Evolutionary conservation across 2,113 vertebrate species (phyloP), one percentile per base, ranked within the genome.

Genomic region (Corapipo altera): DNA sequence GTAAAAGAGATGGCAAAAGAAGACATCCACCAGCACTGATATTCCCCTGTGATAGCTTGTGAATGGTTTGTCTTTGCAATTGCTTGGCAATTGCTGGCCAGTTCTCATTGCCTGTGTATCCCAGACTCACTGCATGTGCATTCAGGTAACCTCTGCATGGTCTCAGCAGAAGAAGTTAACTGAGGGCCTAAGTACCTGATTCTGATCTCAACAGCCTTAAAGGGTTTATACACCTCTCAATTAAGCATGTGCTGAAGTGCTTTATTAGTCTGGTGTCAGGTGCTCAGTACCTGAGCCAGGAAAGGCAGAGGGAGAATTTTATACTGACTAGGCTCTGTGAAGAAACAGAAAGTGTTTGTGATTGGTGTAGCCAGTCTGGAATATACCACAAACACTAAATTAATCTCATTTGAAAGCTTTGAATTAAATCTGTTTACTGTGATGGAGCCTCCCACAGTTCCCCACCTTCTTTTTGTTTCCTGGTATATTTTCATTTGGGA

Each of bases 361-460:
- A 81, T 62, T 74, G 49, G 24, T 85, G 39, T 41, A 91, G 74
- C n/a, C 61, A 58, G 28, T 82, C 85, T 81, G 90, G 72, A 93
- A 78, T 70, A 46, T 43, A 84, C 48, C n/a, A 65, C 54, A 72
- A 81, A 35, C 70, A 76, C 33, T 54, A 76, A 67, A 89, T 87
- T 93, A 95, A 91, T 92, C 79, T 96, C 27, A 93, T 95, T 94
- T 91, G 73, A 88, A 94, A 88, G 65, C 61, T 96, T 91, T 93
- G 91, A 87, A 96, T 94, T 95, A 93, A 84, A 55, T 94, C 76
- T 88, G 70, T 81, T 86, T 78, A 81, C 49, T 87, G 62, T 72
- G 83, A 52, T 69, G 80, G 52, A 92, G 21, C 91, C 66, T 96
- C 83, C 93, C 92, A 93, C 57, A 85, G 62, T 61, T 96, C 80